Conservation (phyloP, 2,888 invertebrate species). For the Brenthis hecate region DNA sequence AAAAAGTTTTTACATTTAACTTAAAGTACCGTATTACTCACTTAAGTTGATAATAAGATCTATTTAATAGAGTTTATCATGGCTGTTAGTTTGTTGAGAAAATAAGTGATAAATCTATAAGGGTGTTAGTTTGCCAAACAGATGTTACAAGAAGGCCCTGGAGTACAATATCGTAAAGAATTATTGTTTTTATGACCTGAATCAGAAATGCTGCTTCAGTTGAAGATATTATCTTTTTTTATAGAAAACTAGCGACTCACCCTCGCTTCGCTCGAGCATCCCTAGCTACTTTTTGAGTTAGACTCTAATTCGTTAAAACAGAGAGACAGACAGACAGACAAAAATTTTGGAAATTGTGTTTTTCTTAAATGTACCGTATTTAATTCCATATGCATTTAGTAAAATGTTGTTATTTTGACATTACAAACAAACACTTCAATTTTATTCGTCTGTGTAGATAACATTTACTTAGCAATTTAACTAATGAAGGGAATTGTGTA, state of each 20-base stretch:
- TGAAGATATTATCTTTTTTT: constrained; percentile 15
- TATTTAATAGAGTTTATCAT: constrained; percentile 37
- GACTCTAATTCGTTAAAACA: too few species aligned
- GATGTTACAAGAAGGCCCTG: constrained; percentile 44
- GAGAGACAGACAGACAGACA: too few species aligned
- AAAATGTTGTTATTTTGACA: too few species aligned
- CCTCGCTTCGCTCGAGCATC: too few species aligned
- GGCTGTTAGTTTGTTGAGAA: constrained; percentile 25
- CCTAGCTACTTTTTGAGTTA: too few species aligned
- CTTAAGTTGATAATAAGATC: constrained; percentile 28
- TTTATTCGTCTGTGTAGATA: too few species aligned
- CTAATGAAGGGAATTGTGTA: constrained; percentile 2
- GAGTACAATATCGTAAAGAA: constrained; percentile 44
- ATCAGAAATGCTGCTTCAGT: constrained; percentile 24
- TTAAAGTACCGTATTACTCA: constrained; percentile 17
- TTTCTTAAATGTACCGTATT: too few species aligned
- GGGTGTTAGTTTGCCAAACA: constrained; percentile 45
- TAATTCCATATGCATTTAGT: too few species aligned
- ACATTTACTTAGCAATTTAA: neutral
- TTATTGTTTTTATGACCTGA: constrained; percentile 44
- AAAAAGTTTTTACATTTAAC: constrained; percentile 16
- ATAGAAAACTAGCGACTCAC: neutral
- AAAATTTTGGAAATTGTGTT: too few species aligned
- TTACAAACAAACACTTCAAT: too few species aligned
- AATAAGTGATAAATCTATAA: constrained; percentile 43